Conservation (phyloP, 2,888 invertebrate genomes). For the Terebella lapidaria region DNA sequence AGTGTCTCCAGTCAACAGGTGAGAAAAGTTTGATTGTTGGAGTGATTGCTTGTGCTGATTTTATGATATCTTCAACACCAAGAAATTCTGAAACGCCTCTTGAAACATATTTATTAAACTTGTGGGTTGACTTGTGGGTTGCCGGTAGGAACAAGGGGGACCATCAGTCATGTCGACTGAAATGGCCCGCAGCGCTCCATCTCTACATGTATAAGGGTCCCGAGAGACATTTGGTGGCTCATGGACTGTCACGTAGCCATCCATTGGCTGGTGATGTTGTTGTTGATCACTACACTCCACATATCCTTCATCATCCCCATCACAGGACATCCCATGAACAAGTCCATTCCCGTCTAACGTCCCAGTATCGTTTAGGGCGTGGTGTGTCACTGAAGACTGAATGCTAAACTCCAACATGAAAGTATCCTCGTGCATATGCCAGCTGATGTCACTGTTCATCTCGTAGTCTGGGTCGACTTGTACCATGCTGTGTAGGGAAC, state of each 20-base stretch:
- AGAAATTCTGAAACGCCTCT: too few species aligned
- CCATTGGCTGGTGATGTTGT: not conserved
- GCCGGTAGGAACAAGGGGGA: not conserved
- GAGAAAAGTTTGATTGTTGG: too few species aligned
- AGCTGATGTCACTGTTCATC: conserved; percentile 19
- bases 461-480: conserved; percentile 13
- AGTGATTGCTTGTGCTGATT: too few species aligned
- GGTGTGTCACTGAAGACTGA: conserved; percentile 10
- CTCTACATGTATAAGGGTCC: not conserved
- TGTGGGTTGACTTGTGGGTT: not conserved
- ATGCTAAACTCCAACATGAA: conserved; percentile 13
- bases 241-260: not conserved
- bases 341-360: not conserved
- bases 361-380: not conserved
- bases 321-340: not conserved
- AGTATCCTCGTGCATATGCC: conserved; percentile 18
- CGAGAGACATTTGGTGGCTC: not conserved
- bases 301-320: not conserved
- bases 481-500: conserved; percentile 14
- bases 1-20: too few species aligned
- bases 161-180: not conserved
- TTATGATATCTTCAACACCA: too few species aligned
- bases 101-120: too few species aligned
- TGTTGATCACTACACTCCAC: not conserved
- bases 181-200: not conserved